Evolutionary conservation across 2,888 invertebrate species (phyloP), one percentile per base, ranked within the genome.

Genomic region (Idaea aversata): DNA sequence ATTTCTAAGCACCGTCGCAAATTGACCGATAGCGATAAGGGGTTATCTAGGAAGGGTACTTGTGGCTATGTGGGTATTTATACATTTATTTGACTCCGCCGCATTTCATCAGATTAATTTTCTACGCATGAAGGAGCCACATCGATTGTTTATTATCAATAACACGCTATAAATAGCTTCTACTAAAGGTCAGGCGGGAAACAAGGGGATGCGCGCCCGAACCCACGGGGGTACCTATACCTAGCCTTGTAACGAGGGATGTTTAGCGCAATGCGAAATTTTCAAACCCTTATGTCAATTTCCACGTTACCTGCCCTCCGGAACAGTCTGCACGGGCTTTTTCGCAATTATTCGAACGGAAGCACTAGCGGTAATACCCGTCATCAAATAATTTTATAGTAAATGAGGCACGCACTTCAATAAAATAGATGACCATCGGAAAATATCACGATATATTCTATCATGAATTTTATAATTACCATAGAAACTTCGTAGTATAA

Each of bases 341-440:
- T 86, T 88, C 15, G 88, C 89, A 65, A 82, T 85, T 76, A 93
- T 90, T 81, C 87, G 86, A 76, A 93, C 87, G 67, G 90, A 86
- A 75, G 93, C 93, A 82, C 85, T 91, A 72, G 92, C 93, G 74
- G 80, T 86, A 73, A 93, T 84, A 74, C 93, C 93, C 82, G 92
- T 93, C 93, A 93, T 93, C 83, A 89, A 91, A 80, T 68, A 72
- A 70, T 68, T 66, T 71, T 66, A 66, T 67, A 69, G 71, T 76
- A 70, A 76, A 74, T 60, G 70, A 77, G 71, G 71, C 75, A 75
- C 78, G 72, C 72, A 72, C 77, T 72, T 77, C 75, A 74, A 71
- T 68, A 63, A 67, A 63, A 67, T 68, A 63, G 63, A 61, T 64
- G 73, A 69, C 67, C 73, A 68, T 73, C 71, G 69, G 70, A 68